Evolutionary conservation across 2,797 vertebrate species (phyloP), one percentile per base, ranked within the genome.

Genomic region (Ctenochaetus hawaiiensis): DNA sequence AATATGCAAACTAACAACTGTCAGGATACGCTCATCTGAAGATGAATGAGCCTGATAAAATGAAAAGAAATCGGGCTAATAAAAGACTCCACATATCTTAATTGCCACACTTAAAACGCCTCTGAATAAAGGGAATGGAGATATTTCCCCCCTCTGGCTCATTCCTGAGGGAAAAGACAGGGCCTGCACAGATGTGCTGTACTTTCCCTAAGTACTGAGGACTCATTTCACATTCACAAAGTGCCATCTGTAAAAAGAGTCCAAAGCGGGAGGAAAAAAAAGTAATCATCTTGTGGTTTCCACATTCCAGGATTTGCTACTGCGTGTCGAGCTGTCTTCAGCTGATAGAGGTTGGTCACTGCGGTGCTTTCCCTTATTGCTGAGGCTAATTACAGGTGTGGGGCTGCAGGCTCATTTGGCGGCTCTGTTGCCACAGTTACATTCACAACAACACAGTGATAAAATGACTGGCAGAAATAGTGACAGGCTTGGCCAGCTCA

Each of bases 221-320:
- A 83, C 78, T 83, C 78, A 86, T 91, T 89, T 82, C 51, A 62
- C 49, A 87, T 91, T 92, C 81, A 89, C 82, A 87, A 89, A 91
- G 87, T 83, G 54, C 44, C 75, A 71, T 85, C 72, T 92, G 88
- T 83, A 81, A 89, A 86, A 81, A 67, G 72, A 71, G 52, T 73
- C 70, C 71, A 84, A 75, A 84, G 59, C 81, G 74, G 26, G 39
- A 20, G 6, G 6, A 18, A 23, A 75, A 23, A 75, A 47, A 78
- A 71, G 67, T 62, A 78, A 80, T 84, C 67, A 75, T 85, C 78
- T 58, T 52, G 41, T 71, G 26, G 65, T 54, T 83, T 59, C 57
- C 65, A 57, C 67, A 72, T 82, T 86, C 73, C 61, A 70, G 63
- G 67, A 22, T 83, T 74, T 85, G 78, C 77, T 67, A 61, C 44